Evolutionary conservation across 2,888 invertebrate genomes (phyloP).

Genomic region (Agelastica alni): DNA sequence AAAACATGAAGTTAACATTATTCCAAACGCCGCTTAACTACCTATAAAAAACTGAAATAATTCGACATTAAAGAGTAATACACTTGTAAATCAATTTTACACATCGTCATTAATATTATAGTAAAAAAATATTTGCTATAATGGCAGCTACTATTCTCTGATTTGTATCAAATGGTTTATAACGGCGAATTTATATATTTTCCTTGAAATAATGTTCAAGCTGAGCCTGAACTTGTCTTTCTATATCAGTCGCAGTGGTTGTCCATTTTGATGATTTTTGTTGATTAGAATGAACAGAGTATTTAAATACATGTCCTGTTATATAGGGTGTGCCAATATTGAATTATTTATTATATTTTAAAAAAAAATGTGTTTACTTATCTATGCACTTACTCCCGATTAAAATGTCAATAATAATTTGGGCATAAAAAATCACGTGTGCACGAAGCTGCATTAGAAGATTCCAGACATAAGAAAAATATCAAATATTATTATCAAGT

Average conservation of each 20-base stretch:
- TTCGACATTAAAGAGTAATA: not conserved
- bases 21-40: not conserved
- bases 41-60: constrained; percentile 4
- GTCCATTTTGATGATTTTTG: constrained; percentile 19
- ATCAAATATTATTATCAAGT: too few relatives aligned
- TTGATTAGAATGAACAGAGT: constrained; percentile 14
- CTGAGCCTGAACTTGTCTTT: constrained; percentile 16
- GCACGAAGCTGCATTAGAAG: too few relatives aligned
- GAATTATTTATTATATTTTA: too few relatives aligned
- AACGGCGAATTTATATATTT: constrained; percentile 8
- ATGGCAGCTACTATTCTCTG: constrained; percentile 2
- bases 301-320: not conserved
- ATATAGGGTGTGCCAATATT: not conserved
- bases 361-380: too few relatives aligned
- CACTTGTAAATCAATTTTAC: constrained; percentile 6
- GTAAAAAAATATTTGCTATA: constrained; percentile 3
- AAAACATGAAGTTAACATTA: not conserved
- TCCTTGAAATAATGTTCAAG: constrained; percentile 9
- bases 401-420: too few relatives aligned
- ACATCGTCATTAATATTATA: constrained; percentile 13
- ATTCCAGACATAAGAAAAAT: too few relatives aligned
- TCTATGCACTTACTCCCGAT: too few relatives aligned
- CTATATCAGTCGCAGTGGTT: constrained; percentile 11
- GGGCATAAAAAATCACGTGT: too few relatives aligned
- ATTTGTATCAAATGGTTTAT: constrained; percentile 17